Evolutionary conservation across 2,113 vertebrate species (phyloP), one percentile per base, ranked within the genome.

Genomic region (Pygoscelis antarcticus): DNA sequence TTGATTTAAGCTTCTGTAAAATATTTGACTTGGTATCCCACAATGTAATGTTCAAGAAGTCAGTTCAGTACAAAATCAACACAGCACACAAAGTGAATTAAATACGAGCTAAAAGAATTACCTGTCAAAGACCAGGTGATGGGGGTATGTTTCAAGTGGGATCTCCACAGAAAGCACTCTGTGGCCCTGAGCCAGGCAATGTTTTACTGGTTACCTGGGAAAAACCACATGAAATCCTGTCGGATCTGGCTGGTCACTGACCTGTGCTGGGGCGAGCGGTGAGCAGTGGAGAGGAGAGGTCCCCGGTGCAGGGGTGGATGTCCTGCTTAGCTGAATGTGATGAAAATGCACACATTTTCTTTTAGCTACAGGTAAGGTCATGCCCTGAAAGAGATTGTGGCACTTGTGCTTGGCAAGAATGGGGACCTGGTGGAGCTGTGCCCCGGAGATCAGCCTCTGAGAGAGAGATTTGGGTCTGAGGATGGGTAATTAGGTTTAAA

Each of bases 1-100:
- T 87, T 93, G 89, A 95, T 91, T 93, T 89, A 87, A 91, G 60
- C 77, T 81, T 91, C 74, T 89, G 57, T 95, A 60, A 96, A 97
- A 87, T 95, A 87, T 95, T 95, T 96, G 74, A 78, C 52, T 91
- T 94, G 11, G 14, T 89, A 89, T 93, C 83, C 69, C 23, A 87
- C n/a, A 71, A 85, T 30, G 66, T 90, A 72, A 85, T 7, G 0
- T 80, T 92, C 52, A 79, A 91, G 83, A 84, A 89, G 38, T 20
- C 29, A 36, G n/a, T 64, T 94, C 81, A 68, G 57, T 79, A 78
- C 69, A 87, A 89, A 94, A 95, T 55, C 89, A 96, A 76, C 87
- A 79, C 47, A 75, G 69, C 55, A 44, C 52, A 91, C 29, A 76
- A 94, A 87, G 52, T 84, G 91, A 80, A 96, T 96, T 74, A 91